These are phyloP conservation scores for Poeciliopsis gracilis DNA, from an alignment of 2,797 vertebrate genomes.

Conservation along the genomic window DNA sequence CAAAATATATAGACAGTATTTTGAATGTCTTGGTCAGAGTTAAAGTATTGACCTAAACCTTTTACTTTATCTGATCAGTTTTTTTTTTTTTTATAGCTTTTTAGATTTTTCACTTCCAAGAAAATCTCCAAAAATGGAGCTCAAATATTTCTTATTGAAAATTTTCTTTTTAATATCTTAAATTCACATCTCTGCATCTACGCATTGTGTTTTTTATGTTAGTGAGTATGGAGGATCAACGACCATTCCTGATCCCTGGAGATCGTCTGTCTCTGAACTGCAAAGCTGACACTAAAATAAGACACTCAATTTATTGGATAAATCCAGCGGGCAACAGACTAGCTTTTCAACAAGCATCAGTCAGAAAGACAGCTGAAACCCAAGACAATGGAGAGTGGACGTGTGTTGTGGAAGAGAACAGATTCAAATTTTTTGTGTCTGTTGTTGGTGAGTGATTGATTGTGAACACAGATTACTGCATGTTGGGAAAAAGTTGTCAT, in stretches of 20 bases:
- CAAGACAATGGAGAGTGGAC: conserved; percentile 63
- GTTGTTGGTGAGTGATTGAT: conserved; percentile 71
- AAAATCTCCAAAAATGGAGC: background rate
- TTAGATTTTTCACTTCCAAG: background rate
- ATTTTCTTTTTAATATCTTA: background rate
- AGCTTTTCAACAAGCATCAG: no score
- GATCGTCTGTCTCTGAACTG: conserved; percentile 35
- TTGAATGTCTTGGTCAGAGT: background rate
- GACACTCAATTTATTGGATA: conserved; percentile 32
- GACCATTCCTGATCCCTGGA: conserved; percentile 27
- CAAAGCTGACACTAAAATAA: accelerated
- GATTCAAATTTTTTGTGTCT: conserved; percentile 4
- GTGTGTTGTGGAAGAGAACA: conserved; percentile 41
- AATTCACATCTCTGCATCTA: background rate
- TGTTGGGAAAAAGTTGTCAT: background rate
- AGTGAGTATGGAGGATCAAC: conserved; percentile 1
- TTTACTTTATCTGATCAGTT: background rate
- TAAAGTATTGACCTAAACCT: background rate
- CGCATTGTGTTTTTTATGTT: background rate
- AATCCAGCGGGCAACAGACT: accelerated
- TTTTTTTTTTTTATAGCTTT: background rate
- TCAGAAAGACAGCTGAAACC: accelerated
- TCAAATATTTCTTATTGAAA: background rate
- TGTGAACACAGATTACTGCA: background rate
- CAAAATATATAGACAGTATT: background rate